These are phyloP conservation scores for Mylabris phalerata DNA, from an alignment of 1,140 invertebrate genomes.

Conservation along the genomic window DNA sequence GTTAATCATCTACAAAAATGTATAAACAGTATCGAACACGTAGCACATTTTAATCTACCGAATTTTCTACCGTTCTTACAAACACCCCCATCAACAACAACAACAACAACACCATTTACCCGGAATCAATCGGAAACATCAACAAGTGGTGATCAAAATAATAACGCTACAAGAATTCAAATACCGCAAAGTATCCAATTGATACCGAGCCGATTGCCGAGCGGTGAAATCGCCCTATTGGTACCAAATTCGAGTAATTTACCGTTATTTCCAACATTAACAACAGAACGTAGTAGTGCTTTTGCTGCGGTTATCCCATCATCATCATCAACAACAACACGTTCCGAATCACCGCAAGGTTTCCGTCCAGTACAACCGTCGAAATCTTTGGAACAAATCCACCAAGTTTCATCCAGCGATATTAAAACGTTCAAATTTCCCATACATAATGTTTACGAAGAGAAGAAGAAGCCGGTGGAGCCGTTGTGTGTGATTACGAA, in stretches of 20 bases:
- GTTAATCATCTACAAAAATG: slow-evolving; percentile 55
- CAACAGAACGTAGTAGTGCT: slow-evolving; percentile 29
- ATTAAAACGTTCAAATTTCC: slow-evolving; percentile 33
- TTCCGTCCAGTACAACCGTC: slow-evolving; percentile 29
- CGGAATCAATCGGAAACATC: neutral
- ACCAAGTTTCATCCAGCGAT: slow-evolving; percentile 32
- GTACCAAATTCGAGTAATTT: slow-evolving; percentile 45
- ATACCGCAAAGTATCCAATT: slow-evolving; percentile 51
- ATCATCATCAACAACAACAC: slow-evolving; percentile 7
- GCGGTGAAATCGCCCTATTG: slow-evolving; percentile 56
- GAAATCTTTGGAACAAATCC: slow-evolving; percentile 27
- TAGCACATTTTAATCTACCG: slow-evolving; percentile 28
- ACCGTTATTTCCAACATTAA: slow-evolving; percentile 29
- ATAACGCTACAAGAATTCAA: slow-evolving; percentile 35
- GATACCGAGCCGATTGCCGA: slow-evolving; percentile 55
- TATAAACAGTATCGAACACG: slow-evolving; percentile 41
- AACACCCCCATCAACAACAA: neutral
- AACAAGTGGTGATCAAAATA: slow-evolving; percentile 26
- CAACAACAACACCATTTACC: neutral
- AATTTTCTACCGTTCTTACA: slow-evolving; percentile 21
- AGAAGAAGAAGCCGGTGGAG: slow-evolving; percentile 28
- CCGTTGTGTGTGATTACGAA: slow-evolving; percentile 40
- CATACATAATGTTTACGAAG: slow-evolving; percentile 26
- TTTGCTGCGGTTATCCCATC: slow-evolving; percentile 37
- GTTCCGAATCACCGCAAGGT: slow-evolving; percentile 33